Evolutionary conservation across 30 jellyfish, hydroid and myxozoan genomes (phyloP).

Genomic region (Aurelia sp.): DNA sequence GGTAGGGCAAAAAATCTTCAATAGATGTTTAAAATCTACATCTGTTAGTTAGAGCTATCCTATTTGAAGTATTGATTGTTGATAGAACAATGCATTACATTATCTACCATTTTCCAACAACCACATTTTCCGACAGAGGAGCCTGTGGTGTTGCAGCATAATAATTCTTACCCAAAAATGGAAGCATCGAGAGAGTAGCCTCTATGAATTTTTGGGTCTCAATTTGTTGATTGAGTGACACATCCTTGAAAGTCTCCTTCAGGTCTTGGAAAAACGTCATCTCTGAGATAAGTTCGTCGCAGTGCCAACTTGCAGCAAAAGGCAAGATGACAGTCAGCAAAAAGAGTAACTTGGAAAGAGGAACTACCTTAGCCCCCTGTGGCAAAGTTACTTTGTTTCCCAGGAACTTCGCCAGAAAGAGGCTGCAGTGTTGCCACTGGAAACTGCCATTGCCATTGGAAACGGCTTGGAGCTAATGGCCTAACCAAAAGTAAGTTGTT

Average conservation of each 20-base stretch:
- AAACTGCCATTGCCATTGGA: not conserved
- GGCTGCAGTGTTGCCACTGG: not conserved
- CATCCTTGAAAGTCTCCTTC: constrained; percentile 45
- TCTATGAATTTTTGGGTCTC: constrained; percentile 67
- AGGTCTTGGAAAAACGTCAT: constrained; percentile 53
- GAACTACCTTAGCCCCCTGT: too few relatives aligned
- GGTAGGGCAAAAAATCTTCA: too few relatives aligned
- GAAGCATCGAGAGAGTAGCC: constrained; percentile 80
- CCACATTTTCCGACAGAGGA: too few relatives aligned
- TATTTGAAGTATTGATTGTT: too few relatives aligned
- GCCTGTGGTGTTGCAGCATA: too few relatives aligned
- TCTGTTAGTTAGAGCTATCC: too few relatives aligned
- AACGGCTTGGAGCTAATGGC: not conserved
- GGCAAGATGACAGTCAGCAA: not conserved
- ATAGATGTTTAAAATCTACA: too few relatives aligned
- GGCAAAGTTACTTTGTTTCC: too few relatives aligned
- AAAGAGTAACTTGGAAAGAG: too few relatives aligned
- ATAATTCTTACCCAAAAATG: constrained; percentile 65
- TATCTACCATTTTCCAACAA: too few relatives aligned
- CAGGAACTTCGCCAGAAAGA: too few relatives aligned
- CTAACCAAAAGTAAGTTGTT: not conserved
- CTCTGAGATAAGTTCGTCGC: not conserved
- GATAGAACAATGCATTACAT: too few relatives aligned
- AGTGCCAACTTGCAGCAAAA: not conserved
- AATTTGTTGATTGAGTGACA: constrained; percentile 83